Conservation (phyloP, 2,797 vertebrate genomes). For the Jordanella pulchra region DNA sequence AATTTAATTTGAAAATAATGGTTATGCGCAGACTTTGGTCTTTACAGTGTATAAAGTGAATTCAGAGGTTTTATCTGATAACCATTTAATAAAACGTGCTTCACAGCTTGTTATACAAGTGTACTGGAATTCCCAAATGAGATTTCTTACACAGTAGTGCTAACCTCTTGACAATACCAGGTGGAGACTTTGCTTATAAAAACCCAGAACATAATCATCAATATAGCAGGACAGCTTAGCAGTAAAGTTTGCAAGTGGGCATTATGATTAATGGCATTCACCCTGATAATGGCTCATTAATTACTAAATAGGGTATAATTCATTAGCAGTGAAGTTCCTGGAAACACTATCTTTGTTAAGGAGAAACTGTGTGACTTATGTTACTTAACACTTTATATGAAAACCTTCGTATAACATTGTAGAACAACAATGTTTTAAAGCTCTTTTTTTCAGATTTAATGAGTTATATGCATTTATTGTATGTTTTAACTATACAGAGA, state of each 20-base stretch:
- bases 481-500: background rate
- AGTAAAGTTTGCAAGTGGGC: slow-evolving; percentile 20
- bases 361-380: background rate
- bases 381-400: background rate
- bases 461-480: background rate
- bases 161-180: slow-evolving; percentile 16
- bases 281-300: slow-evolving; percentile 48
- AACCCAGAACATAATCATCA: background rate
- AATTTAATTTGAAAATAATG: too few relatives aligned
- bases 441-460: too few relatives aligned
- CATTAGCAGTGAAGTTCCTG: slow-evolving; percentile 27
- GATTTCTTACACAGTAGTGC: slow-evolving; percentile 12
- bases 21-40: slow-evolving; percentile 16
- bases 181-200: slow-evolving; percentile 19
- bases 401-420: background rate
- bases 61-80: slow-evolving; percentile 15
- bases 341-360: slow-evolving; percentile 10
- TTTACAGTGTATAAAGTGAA: slow-evolving; percentile 6
- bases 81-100: slow-evolving; percentile 31
- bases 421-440: background rate
- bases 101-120: slow-evolving; percentile 19
- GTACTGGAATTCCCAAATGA: background rate
- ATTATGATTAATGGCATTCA: slow-evolving; percentile 35
- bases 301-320: slow-evolving; percentile 35
- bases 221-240: slow-evolving; percentile 26